phyloP scores from a whole-genome alignment of 2,797 vertebrate genomes.

The Caiman crocodilus region DNA sequence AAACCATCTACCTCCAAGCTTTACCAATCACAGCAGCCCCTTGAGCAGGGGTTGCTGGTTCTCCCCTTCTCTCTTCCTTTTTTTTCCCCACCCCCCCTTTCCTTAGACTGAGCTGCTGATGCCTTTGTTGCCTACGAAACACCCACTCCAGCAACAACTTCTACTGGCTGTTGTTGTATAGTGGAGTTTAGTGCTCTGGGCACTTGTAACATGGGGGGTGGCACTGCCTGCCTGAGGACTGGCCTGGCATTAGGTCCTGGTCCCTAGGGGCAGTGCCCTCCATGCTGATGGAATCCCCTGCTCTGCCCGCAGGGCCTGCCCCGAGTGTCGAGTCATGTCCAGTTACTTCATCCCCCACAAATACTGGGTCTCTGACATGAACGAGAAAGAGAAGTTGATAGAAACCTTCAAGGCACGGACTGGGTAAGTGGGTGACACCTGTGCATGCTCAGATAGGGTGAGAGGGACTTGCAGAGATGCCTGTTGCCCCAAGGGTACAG shows the following conservation, averaged over 20 bases:
- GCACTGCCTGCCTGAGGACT: accelerated
- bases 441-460: too few relatives aligned
- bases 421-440: constrained; percentile 72
- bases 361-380: constrained; percentile 87
- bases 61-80: too few relatives aligned
- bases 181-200: accelerated
- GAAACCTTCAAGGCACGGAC: constrained; percentile 86
- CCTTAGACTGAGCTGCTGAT: too few relatives aligned
- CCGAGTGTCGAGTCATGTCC: constrained; percentile 90
- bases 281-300: background rate
- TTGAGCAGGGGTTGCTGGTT: too few relatives aligned
- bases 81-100: too few relatives aligned
- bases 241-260: background rate
- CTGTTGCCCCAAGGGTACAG: background rate
- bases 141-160: too few relatives aligned
- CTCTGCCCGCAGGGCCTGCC: constrained; percentile 84
- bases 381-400: constrained; percentile 87
- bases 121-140: too few relatives aligned
- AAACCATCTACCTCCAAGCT: too few relatives aligned
- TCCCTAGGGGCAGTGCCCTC: background rate
- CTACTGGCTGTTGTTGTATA: too few relatives aligned
- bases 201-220: too few relatives aligned
- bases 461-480: background rate
- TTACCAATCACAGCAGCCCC: too few relatives aligned
- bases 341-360: constrained; percentile 90